A percentile compares a stretch with the other conserved stretches of the same genome.
Conservation (phyloP, 2,888 invertebrate genomes). For the Drosophila suboccidentalis region DNA sequence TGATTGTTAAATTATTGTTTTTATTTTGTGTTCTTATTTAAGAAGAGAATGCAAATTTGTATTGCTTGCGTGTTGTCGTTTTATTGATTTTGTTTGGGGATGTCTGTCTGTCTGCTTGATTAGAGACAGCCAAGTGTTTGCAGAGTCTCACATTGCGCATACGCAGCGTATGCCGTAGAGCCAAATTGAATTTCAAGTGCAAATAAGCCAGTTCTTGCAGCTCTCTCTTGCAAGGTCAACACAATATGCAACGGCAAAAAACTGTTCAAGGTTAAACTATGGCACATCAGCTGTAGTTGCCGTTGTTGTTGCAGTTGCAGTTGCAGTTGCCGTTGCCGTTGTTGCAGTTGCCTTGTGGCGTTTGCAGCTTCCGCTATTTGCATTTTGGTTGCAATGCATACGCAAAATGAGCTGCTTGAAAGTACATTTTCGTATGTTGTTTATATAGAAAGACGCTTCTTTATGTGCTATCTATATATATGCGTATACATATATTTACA, state of each 20-base stretch:
- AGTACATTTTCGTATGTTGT: constrained; percentile 68
- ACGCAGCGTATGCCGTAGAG: constrained; percentile 59
- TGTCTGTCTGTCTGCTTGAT: constrained; percentile 58
- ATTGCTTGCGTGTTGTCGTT: constrained; percentile 13
- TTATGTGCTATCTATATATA: constrained; percentile 23
- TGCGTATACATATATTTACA: constrained; percentile 69
- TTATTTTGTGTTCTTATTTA: neutral
- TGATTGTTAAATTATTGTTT: constrained; percentile 39
- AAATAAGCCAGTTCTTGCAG: constrained; percentile 32
- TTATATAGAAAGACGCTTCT: constrained; percentile 50
- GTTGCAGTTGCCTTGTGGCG: constrained; percentile 29
- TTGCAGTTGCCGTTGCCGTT: neutral
- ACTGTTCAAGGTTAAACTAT: constrained; percentile 33
- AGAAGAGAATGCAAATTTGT: constrained; percentile 30
- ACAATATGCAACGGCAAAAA: constrained; percentile 12
- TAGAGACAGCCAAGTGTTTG: constrained; percentile 40
- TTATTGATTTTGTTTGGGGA: constrained; percentile 17
- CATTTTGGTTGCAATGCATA: constrained; percentile 71
- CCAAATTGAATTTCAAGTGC: constrained; percentile 69
- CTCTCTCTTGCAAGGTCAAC: constrained; percentile 48
- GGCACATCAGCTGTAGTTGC: constrained; percentile 16
- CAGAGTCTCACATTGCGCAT: constrained; percentile 67
- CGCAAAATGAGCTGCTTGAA: constrained; percentile 64
- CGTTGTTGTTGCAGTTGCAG: neutral
- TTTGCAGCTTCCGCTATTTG: constrained; percentile 67